phyloP scores from a whole-genome alignment of 2,113 vertebrate species.

The Trogon surrucura region DNA sequence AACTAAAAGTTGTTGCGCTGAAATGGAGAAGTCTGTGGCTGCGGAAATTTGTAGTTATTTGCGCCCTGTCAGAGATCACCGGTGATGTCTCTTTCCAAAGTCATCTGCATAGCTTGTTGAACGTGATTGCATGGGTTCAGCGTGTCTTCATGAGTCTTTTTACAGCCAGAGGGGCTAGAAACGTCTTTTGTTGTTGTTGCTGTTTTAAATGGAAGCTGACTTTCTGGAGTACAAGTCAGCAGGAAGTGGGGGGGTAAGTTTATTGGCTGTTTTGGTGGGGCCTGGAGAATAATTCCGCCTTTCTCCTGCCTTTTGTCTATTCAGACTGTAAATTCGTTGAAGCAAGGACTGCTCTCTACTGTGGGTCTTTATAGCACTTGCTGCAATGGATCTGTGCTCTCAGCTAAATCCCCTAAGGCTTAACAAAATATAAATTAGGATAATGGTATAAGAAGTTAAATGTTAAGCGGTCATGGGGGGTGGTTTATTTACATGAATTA shows the following conservation, averaged over 20 bases:
- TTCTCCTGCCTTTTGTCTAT: constrained; percentile 66
- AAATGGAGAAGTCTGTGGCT: background rate
- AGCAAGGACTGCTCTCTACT: constrained; percentile 36
- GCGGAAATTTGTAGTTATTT: constrained; percentile 2
- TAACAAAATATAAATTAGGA: constrained; percentile 64
- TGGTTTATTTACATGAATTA: constrained; percentile 54
- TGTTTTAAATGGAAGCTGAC: constrained; percentile 51
- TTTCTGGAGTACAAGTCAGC: constrained; percentile 52
- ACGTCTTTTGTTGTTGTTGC: constrained; percentile 53
- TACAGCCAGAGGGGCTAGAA: constrained; percentile 51
- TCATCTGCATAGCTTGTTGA: constrained; percentile 24
- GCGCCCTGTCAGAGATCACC: constrained; percentile 9
- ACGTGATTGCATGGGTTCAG: constrained; percentile 36
- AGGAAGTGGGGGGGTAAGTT: constrained; percentile 43
- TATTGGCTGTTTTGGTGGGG: constrained; percentile 64
- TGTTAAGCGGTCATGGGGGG: background rate
- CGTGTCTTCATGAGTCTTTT: constrained; percentile 42
- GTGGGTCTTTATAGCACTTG: constrained; percentile 37
- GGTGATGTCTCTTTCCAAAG: background rate
- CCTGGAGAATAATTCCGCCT: constrained; percentile 62
- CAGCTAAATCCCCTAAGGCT: constrained; percentile 38
- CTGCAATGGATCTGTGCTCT: constrained; percentile 41
- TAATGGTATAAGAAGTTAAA: constrained; percentile 49
- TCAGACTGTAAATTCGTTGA: constrained; percentile 59
- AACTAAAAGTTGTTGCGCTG: background rate